Conservation (phyloP, 2,888 invertebrate genomes). For the Xestobium rufovillosum region DNA sequence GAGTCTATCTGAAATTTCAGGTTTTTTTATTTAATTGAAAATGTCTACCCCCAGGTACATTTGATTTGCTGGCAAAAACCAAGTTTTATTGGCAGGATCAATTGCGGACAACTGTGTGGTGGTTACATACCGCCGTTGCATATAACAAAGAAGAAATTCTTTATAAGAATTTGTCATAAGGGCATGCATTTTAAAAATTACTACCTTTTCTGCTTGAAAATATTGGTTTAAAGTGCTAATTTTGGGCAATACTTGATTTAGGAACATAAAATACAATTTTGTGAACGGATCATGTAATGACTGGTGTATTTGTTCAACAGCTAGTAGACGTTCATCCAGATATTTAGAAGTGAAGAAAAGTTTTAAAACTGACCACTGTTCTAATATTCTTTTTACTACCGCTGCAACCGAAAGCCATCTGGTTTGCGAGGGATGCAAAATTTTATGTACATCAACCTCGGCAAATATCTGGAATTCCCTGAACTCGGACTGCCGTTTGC, state of each 20-base stretch:
- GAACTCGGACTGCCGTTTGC: constrained; percentile 19
- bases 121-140: constrained; percentile 1
- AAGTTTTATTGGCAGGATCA: constrained; percentile 3
- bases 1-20: constrained; percentile 1
- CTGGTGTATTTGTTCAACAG: background rate
- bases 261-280: background rate
- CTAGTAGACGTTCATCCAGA: background rate
- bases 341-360: constrained; percentile 1
- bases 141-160: constrained; percentile 1
- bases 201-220: constrained; percentile 1
- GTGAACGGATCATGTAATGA: background rate
- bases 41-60: constrained; percentile 1
- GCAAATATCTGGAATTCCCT: constrained; percentile 20
- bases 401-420: constrained; percentile 23
- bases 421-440: constrained; percentile 12
- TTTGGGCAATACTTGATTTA: constrained; percentile 1
- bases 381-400: constrained; percentile 29
- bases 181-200: constrained; percentile 1
- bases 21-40: constrained; percentile 1
- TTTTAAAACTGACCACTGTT: constrained; percentile 21
- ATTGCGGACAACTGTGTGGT: background rate
- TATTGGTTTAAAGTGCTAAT: background rate
- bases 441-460: constrained; percentile 15
- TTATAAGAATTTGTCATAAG: constrained; percentile 1
- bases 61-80: background rate